A percentile compares a stretch with the other conserved stretches of the same genome.
Evolutionary conservation across 2,797 vertebrate genomes (phyloP).

Genomic region (Heliangelus exortis): DNA sequence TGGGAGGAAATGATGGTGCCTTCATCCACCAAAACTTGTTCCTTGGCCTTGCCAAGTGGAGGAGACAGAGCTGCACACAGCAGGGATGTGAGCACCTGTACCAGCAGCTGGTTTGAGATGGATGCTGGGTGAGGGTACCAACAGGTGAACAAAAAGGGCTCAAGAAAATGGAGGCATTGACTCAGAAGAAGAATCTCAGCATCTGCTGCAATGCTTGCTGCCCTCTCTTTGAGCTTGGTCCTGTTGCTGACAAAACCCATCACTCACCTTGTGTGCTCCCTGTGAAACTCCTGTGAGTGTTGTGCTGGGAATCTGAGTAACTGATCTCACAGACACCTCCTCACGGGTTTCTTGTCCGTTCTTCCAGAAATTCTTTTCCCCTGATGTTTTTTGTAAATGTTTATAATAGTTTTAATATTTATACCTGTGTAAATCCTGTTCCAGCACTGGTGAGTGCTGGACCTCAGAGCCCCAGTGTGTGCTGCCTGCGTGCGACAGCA

Average conservation of each 20-base stretch:
- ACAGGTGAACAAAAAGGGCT: not conserved
- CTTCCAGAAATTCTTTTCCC: not conserved
- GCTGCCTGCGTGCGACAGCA: not conserved
- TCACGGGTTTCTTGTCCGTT: too few species aligned
- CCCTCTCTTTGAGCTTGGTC: not conserved
- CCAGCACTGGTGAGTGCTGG: not conserved
- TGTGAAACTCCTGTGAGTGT: fast-evolving
- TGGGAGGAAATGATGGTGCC: not conserved
- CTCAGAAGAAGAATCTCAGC: not conserved
- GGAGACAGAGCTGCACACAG: not conserved
- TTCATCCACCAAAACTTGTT: not conserved
- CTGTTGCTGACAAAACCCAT: not conserved
- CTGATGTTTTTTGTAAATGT: not conserved
- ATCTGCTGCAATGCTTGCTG: not conserved
- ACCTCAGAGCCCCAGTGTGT: not conserved
- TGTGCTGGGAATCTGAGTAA: not conserved
- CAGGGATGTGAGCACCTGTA: not conserved
- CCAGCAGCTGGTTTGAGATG: not conserved
- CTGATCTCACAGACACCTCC: not conserved
- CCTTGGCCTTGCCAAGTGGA: not conserved
- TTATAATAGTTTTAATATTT: not conserved
- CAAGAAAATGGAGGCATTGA: not conserved
- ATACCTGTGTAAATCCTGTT: not conserved
- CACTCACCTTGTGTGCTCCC: not conserved
- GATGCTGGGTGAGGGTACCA: not conserved